These are phyloP conservation scores for Tetragonula clypearis DNA, from an alignment of 1,140 invertebrate genomes.

Conservation along the genomic window DNA sequence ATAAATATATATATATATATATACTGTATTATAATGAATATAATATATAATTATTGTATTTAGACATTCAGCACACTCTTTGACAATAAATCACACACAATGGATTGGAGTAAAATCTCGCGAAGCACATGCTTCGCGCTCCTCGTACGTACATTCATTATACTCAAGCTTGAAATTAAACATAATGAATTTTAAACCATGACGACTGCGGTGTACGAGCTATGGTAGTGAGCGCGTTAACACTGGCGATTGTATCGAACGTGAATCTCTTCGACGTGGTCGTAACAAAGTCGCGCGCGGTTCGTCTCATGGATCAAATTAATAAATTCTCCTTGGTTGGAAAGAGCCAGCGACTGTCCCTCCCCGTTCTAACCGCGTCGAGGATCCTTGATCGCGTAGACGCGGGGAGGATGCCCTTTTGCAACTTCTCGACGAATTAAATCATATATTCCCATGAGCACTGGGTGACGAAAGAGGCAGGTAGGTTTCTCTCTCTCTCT, in stretches of 20 bases:
- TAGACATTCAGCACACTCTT: neutral
- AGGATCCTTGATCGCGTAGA: constrained; percentile 64
- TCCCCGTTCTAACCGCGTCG: constrained; percentile 55
- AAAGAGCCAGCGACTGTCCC: constrained; percentile 51
- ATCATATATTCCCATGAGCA: constrained; percentile 39
- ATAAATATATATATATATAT: too few species aligned
- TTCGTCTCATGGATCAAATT: constrained; percentile 34
- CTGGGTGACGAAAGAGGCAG: constrained; percentile 14
- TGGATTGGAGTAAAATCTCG: neutral
- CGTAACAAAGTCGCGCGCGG: constrained; percentile 9
- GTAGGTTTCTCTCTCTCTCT: neutral
- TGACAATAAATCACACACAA: neutral
- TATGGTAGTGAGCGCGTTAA: neutral
- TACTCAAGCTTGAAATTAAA: neutral
- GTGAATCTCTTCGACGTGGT: neutral
- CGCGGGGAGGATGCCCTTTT: constrained; percentile 47
- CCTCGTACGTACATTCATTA: neutral
- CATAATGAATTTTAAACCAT: neutral
- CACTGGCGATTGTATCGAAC: neutral
- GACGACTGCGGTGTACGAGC: neutral
- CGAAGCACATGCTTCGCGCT: neutral
- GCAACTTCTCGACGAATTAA: constrained; percentile 44
- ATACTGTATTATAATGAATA: too few species aligned
- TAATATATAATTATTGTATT: neutral
- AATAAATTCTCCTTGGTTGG: constrained; percentile 46